Evolutionary conservation across 2,888 invertebrate species (phyloP).

Genomic region (Cataglyphis rosenhaueri): DNA sequence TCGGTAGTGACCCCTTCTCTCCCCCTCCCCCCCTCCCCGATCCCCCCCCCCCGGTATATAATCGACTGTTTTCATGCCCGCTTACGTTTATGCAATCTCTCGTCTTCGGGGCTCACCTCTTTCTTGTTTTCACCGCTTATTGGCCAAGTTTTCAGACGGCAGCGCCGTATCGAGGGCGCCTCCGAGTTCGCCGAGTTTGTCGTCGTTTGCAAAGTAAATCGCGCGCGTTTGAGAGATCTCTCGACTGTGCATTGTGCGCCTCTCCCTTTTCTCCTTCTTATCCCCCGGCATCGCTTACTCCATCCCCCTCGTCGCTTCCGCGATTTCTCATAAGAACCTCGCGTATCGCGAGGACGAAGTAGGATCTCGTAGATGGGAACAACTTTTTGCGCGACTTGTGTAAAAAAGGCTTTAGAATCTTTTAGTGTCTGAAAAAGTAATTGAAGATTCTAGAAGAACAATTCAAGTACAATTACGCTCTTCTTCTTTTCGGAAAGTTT

Average conservation of each 20-base stretch:
- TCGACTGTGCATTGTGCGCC: conserved; percentile 19
- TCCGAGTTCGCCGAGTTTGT: conserved; percentile 71
- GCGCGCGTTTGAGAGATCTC: conserved; percentile 64
- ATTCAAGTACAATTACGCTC: conserved; percentile 20
- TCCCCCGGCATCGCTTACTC: conserved; percentile 27
- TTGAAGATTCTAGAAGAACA: not conserved
- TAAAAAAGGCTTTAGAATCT: conserved; percentile 7
- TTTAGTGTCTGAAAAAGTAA: conserved; percentile 9
- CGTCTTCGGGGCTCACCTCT: conserved; percentile 67
- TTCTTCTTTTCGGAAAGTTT: not conserved
- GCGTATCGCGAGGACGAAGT: conserved; percentile 30
- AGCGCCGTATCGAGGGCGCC: conserved; percentile 78
- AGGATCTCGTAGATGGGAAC: conserved; percentile 27
- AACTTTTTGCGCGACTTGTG: conserved; percentile 29
- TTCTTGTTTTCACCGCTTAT: conserved; percentile 81
- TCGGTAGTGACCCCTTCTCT: conserved; percentile 46
- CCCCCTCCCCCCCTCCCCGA: conserved; percentile 45
- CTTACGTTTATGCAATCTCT: conserved; percentile 73
- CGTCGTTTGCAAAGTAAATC: conserved; percentile 78
- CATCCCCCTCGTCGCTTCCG: conserved; percentile 30
- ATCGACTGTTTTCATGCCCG: conserved; percentile 78
- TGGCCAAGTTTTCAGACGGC: conserved; percentile 80
- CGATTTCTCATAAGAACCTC: conserved; percentile 50
- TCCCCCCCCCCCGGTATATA: conserved; percentile 66
- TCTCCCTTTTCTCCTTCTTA: not conserved